Base-by-base conservation (phyloP, 1,140 invertebrate species). In the Anagrus nilaparvatae region DNA sequence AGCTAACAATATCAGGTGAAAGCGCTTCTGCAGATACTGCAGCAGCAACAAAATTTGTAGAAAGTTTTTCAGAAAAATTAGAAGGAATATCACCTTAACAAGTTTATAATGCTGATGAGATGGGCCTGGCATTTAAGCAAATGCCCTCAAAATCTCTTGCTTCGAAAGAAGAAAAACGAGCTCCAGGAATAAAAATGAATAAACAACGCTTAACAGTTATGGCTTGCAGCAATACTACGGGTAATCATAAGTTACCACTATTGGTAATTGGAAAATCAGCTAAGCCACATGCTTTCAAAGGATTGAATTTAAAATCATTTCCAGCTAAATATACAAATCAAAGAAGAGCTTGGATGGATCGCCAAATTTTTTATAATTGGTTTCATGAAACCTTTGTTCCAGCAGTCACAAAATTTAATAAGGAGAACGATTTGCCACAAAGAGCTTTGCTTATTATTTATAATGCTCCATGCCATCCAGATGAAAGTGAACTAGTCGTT, bases 371-470 rank as follows among this genome's bases (percentile, higher is more conserved):
- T 44, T 41, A 51, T 37, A 48, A 56, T n/a, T 67, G 61, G 61
- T 62, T 63, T 50, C 38, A 44, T 24, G 39, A 55, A 12, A 31
- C 46, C 45, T 59, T 61, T 52, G 49, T 55, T 13, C 55, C 55
- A 36, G 36, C 39, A 35, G 57, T 60, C 12, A 46, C 23, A 19
- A 31, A 43, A 14, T 58, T 54, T 44, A 47, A 54, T n/a, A 28
- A 40, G 47, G 29, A 43, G 38, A 56, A 58, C 32, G 46, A 55
- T 47, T 46, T 61, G 19, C 46, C 45, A 37, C 41, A 47, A 45
- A 61, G 64, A 57, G 59, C 58, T n/a, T 18, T 68, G 32, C 49
- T 67, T 10, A 39, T 66, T 49, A 43, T 67, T 19, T 58, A 69
- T 44, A 65, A 67, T 51, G 53, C 52, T 23, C 37, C 49, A 12